Base-by-base conservation (phyloP, 2,797 vertebrate genomes). In the Gobionotothen gibberifrons region DNA sequence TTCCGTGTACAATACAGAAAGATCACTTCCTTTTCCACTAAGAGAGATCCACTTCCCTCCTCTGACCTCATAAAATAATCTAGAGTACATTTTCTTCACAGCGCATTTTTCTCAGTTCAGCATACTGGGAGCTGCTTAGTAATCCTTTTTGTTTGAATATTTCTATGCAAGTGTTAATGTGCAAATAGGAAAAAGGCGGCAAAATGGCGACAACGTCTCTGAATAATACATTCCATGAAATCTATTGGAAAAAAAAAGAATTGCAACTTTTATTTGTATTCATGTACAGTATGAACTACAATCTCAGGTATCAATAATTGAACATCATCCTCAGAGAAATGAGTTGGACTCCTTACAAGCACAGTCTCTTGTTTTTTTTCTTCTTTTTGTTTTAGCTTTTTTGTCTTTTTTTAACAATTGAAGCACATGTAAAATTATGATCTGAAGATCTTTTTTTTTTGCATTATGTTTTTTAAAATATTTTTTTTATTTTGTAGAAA, bases 381-480 rank as follows among this genome's bases (percentile, higher is more conserved):
- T 89, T 78, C 17, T 66, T 85, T 87, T 90, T 87, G 57, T 76
- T 90, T 87, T 26, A 47, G 0, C 40, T 78, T 87, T 88, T 89
- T 75, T 49, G 52, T 87, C 36, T 79, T 91, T 93, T 90, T 90
- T 84, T 84, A 93, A 93, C 92, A 96, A 96, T 96, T 90, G 89
- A 96, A 95, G 94, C 95, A 96, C 95, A 96, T 94, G 95, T 93
- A 93, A 93, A 93, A 93, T 94, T 87, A 93, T 92, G 94, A 96
- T 94, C 82, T 95, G 90, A 96, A 93, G 90, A 89, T 91, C 84
- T 92, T 67, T 91, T 91, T 93, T 92, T 93, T 86, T 92, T 85
- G 85, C 85, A 76, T 83, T 83, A 83, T 83, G 81, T 91, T 94
- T 94, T 93, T 94, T 88, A 93, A 94, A 95, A 95, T 86, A 90